phyloP scores from a whole-genome alignment of 1,140 invertebrate genomes.

The Zaprionus capensis region DNA sequence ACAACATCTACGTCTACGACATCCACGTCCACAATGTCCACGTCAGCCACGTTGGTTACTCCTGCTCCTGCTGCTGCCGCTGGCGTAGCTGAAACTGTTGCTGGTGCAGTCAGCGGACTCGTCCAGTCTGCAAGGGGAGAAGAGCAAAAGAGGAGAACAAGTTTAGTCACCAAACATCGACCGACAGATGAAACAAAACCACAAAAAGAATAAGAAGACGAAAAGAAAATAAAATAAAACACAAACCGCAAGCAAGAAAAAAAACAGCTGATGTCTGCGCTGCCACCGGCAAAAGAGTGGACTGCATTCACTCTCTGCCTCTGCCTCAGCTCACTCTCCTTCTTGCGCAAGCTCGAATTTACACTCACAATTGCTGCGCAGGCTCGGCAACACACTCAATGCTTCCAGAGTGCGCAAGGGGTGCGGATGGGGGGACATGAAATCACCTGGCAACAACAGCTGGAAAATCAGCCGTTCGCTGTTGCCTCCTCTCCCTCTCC shows the following conservation, averaged over 20 bases:
- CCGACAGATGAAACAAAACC: slow-evolving; percentile 53
- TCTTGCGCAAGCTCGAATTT: slow-evolving; percentile 49
- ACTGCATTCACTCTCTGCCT: slow-evolving; percentile 14
- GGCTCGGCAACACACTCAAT: slow-evolving; percentile 59
- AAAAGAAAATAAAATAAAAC: background rate
- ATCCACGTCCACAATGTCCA: slow-evolving; percentile 31
- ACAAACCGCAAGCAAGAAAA: slow-evolving; percentile 34
- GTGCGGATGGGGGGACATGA: slow-evolving; percentile 16
- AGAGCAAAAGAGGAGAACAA: slow-evolving; percentile 20
- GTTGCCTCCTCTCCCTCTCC: slow-evolving; percentile 20
- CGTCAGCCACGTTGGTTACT: slow-evolving; percentile 43
- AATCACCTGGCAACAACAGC: slow-evolving; percentile 84
- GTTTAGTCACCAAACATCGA: slow-evolving; percentile 60
- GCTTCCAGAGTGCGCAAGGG: slow-evolving; percentile 43
- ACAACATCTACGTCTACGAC: slow-evolving; percentile 71
- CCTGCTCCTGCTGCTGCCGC: slow-evolving; percentile 35
- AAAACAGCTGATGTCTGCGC: slow-evolving; percentile 74
- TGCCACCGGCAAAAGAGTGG: slow-evolving; percentile 40
- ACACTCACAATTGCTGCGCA: slow-evolving; percentile 58
- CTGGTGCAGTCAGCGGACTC: slow-evolving; percentile 66
- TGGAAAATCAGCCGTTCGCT: slow-evolving; percentile 82
- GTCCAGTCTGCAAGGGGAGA: slow-evolving; percentile 76
- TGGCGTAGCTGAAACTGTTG: slow-evolving; percentile 22
- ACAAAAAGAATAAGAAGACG: slow-evolving; percentile 25
- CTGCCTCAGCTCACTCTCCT: slow-evolving; percentile 3